These are phyloP conservation scores for Sebastes taczanowskii DNA, from an alignment of 2,797 vertebrate species.

Conservation along the genomic window DNA sequence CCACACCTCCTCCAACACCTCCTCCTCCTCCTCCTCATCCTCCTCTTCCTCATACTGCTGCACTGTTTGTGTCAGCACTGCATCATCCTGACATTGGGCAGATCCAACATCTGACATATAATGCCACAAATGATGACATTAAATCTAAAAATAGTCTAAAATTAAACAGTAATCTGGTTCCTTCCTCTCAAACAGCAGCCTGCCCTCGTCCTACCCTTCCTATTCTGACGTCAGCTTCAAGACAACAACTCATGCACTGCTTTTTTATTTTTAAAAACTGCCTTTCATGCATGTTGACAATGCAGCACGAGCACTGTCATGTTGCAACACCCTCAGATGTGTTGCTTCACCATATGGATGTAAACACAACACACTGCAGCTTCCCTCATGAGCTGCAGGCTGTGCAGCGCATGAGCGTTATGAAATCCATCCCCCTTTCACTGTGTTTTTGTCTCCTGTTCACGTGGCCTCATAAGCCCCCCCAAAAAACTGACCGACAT, in stretches of 20 bases:
- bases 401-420: slow-evolving; percentile 49
- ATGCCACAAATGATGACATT: neutral
- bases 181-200: neutral
- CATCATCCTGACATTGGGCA: slow-evolving; percentile 27
- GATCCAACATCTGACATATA: slow-evolving; percentile 4
- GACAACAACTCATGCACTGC: neutral
- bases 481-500: slow-evolving; percentile 22
- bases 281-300: neutral
- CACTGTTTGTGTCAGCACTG: slow-evolving; percentile 38
- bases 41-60: slow-evolving; percentile 8
- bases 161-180: neutral
- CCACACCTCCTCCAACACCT: neutral
- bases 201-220: slow-evolving; percentile 15
- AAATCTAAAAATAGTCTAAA: neutral
- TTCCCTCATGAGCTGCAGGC: slow-evolving; percentile 12
- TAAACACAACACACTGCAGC: slow-evolving; percentile 56
- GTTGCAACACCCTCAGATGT: neutral
- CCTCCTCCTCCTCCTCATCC: neutral
- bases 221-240: slow-evolving; percentile 10
- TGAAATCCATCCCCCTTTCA: slow-evolving; percentile 48
- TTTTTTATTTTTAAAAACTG: neutral
- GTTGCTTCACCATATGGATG: slow-evolving; percentile 16
- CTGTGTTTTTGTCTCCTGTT: slow-evolving; percentile 62
- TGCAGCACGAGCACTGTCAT: neutral
- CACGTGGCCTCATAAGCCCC: slow-evolving; percentile 60